A percentile compares a stretch with the other conserved stretches of the same genome.
phyloP scores from a whole-genome alignment of 2,797 vertebrate species.

The Pangasius sanitwongsei region DNA sequence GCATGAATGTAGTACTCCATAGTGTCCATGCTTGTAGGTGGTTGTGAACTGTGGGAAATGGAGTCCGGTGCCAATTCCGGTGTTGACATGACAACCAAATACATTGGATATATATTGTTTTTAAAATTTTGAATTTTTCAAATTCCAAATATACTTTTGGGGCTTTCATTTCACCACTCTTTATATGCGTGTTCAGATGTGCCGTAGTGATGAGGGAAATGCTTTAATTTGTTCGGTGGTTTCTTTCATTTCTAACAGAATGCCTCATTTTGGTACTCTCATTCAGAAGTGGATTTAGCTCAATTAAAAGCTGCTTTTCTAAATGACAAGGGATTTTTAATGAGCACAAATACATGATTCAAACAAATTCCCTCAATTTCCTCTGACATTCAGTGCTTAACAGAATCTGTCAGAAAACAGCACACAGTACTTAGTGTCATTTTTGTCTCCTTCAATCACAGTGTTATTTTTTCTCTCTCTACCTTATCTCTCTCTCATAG shows the following conservation, averaged over 20 bases:
- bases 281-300: constrained; percentile 31
- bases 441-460: background rate
- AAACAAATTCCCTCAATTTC: constrained; percentile 4
- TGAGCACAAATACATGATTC: constrained; percentile 20
- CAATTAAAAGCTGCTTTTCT: constrained; percentile 30
- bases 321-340: constrained; percentile 56
- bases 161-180: background rate
- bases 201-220: background rate
- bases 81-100: background rate
- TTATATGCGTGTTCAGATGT: background rate
- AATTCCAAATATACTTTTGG: background rate
- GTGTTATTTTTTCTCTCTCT: constrained; percentile 63
- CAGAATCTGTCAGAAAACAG: constrained; percentile 30
- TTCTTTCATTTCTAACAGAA: constrained; percentile 4
- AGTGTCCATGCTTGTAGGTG: background rate
- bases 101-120: background rate
- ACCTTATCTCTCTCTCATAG: background rate
- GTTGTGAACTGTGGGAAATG: background rate
- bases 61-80: background rate
- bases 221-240: constrained; percentile 13
- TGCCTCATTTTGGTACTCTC: constrained; percentile 45
- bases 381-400: constrained; percentile 14
- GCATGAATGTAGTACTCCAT: background rate
- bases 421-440: constrained; percentile 28
- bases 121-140: background rate